Conservation (phyloP, 2,113 vertebrate genomes). For the Oriolus oriolus region DNA sequence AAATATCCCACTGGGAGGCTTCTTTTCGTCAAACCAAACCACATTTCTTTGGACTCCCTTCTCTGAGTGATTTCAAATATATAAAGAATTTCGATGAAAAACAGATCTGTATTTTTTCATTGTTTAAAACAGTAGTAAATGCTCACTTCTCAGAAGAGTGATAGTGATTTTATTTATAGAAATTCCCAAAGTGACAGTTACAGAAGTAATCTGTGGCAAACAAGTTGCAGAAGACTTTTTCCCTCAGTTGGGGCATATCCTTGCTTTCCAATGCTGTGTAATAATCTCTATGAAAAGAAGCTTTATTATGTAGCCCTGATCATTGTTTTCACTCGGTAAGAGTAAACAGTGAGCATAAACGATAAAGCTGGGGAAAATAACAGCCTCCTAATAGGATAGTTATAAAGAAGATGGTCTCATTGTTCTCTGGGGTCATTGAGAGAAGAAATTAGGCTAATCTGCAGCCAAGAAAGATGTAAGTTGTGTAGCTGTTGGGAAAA, state of each 20-base stretch:
- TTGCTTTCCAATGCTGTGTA: conserved; percentile 9
- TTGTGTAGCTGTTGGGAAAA: background rate
- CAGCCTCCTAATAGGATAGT: background rate
- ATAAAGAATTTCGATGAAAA: conserved; percentile 67
- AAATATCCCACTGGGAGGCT: conserved; percentile 42
- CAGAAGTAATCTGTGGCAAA: conserved; percentile 45
- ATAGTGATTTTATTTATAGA: conserved; percentile 61
- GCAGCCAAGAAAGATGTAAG: background rate
- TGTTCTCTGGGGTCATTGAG: background rate
- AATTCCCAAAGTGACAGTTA: conserved; percentile 43
- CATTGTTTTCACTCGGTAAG: background rate
- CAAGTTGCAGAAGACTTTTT: conserved; percentile 1
- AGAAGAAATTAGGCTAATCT: background rate
- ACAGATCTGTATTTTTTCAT: conserved; percentile 54
- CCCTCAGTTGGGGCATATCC: background rate
- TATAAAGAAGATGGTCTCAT: background rate
- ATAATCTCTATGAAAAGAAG: background rate
- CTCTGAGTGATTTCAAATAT: conserved; percentile 47
- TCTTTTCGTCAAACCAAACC: conserved; percentile 56
- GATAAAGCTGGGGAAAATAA: background rate
- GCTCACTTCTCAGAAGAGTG: conserved; percentile 36
- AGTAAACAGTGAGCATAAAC: background rate
- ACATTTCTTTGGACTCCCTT: conserved; percentile 56
- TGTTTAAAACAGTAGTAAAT: conserved; percentile 46
- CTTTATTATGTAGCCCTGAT: background rate